Evolutionary conservation across 2,888 invertebrate species (phyloP), one percentile per base, ranked within the genome.

Genomic region (Incurvaria masculella): DNA sequence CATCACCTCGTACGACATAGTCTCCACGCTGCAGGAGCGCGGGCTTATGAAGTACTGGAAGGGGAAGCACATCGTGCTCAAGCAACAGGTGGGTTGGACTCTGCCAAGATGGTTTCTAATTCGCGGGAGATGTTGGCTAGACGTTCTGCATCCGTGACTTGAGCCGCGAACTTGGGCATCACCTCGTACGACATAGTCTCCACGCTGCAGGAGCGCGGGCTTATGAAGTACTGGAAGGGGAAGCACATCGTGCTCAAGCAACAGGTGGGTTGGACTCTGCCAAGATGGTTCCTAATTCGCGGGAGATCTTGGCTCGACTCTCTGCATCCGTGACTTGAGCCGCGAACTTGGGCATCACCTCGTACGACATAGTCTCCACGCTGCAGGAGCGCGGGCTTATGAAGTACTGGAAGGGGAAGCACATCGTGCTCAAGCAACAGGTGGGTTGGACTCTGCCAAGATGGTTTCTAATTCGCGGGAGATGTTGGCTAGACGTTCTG

Each of bases 21-120:
- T 98, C 20, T 97, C 96, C 55, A 99, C 99, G 3, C 79, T 99
- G 40, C 97, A 97, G 63, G 94, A 95, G 17, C 80, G 97, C 55
- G 96, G 97, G 6, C 93, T 98, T 84, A 91, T 98, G 87, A 97
- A 98, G 72, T 98, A 98, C 69, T 98, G 97, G 97, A 97, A 97
- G 73, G 97, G 97, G 51, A 95, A 96, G 69, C 97, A 97, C 74
- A 91, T 97, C 59, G 94, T 97, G 45, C 81, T 97, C 47, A 96
- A 94, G 69, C 92, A 94, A 74, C 91, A 92, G 87, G 92, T 91
- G 59, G 64, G 74, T 6, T 23, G 6, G 55, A 42, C 16, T 21
- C 19, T 39, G n/a, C n/a, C n/a, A n/a, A n/a, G n/a, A n/a, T n/a
- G n/a, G n/a, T n/a, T n/a, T n/a, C n/a, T n/a, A n/a, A n/a, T n/a